Conservation (phyloP, 1,140 invertebrate genomes). For the Oedothorax gibbosus region DNA sequence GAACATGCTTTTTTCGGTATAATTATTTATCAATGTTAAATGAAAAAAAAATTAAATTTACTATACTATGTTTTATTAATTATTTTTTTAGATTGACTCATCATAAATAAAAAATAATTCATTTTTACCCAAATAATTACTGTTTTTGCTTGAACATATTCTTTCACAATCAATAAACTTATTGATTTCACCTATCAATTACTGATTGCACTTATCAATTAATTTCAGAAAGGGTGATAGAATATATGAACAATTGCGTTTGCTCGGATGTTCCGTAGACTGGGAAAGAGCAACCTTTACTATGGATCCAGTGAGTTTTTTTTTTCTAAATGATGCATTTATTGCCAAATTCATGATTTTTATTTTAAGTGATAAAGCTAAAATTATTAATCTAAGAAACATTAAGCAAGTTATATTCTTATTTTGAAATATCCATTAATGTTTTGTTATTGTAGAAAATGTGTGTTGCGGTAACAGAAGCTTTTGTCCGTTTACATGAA, state of each 20-base stretch:
- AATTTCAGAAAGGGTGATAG: constrained; percentile 74
- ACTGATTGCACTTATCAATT: neutral
- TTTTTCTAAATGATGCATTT: constrained; percentile 2
- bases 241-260: constrained; percentile 93
- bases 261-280: constrained; percentile 92
- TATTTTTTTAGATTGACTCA: too few species aligned
- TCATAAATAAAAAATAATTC: too few species aligned
- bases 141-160: too few species aligned
- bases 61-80: too few species aligned
- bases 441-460: constrained; percentile 72
- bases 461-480: constrained; percentile 90
- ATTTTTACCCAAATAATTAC: too few species aligned
- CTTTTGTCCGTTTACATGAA: constrained; percentile 94
- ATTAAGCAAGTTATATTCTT: neutral
- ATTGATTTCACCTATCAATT: too few species aligned
- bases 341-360: neutral
- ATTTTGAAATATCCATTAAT: neutral
- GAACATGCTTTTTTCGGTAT: too few species aligned
- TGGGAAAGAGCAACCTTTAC: constrained; percentile 96
- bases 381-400: neutral
- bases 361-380: neutral
- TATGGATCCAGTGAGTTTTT: constrained; percentile 80
- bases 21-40: too few species aligned
- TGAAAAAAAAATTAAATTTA: too few species aligned
- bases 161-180: too few species aligned